Evolutionary conservation across 1,140 invertebrate species (phyloP), one percentile per base, ranked within the genome.

Genomic region (Gonioctena quinquepunctata): DNA sequence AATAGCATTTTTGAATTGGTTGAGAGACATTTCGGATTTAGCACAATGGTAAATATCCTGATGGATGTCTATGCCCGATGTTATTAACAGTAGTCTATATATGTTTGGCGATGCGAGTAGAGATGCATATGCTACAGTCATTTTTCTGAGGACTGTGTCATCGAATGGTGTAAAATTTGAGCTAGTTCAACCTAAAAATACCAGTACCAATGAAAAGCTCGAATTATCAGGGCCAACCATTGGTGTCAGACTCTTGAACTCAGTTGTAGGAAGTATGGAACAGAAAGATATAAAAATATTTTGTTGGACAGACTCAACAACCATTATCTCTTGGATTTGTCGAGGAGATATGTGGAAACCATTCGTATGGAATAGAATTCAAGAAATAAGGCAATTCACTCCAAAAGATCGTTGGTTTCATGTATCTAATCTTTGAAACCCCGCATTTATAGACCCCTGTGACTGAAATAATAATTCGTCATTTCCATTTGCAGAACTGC

Each of bases 361-460:
- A 50, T 83, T 77, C 68, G 70, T 80, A 11, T 68, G 73, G 49
- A 81, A 82, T 73, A 42, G 81, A 66, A 72, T 79, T 52, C 69
- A 69, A 66, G 78, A 79, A 75, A 80, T 83, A 22, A 52, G 74
- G 27, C 52, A 65, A 11, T 68, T 78, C 13, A 77, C 80, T 22
- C 54, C 72, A 18, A 64, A 63, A 26, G 56, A 65, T 54, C 18
- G 74, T 1, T 84, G 81, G 81, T 27, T 69, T 21, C 77, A 85
- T 73, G 72, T 84, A 2, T 79, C 82, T 6, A 80, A 80, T 6
- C 56, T 72, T n/a, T 19, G 74, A 16, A 85, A 85, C 70, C 82
- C 83, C 1, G 83, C 81, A n/a, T 83, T 86, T 74, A 64, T 84
- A 22, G 76, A 79, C 6, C 84, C 83, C 8, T 63, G 84, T 74